Percentiles rank a stretch among this genome's conserved stretches.
phyloP scores from a whole-genome alignment of 2,797 vertebrate species.

The Pangasius sanitwongsei region DNA sequence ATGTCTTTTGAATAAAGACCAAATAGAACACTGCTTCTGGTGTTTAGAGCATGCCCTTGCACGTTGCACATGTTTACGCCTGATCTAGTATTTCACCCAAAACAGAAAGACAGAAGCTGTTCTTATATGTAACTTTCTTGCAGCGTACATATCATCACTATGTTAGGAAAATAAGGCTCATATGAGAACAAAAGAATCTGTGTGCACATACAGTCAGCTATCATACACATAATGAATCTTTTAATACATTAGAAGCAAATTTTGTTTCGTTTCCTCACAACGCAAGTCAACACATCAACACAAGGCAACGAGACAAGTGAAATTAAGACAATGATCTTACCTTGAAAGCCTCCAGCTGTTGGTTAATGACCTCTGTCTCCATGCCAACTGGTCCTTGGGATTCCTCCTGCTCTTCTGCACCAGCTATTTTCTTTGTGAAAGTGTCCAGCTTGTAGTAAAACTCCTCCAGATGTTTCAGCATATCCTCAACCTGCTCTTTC shows the following conservation, averaged over 20 bases:
- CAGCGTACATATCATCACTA: not conserved
- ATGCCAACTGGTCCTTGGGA: constrained; percentile 91
- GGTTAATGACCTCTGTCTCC: constrained; percentile 95
- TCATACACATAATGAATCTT: not conserved
- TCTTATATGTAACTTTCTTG: not conserved
- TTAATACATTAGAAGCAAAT: not conserved
- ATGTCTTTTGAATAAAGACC: not conserved
- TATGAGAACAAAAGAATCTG: not conserved
- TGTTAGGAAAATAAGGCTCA: not conserved
- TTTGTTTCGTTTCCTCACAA: not conserved
- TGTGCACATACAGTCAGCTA: not conserved
- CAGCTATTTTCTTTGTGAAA: constrained; percentile 75
- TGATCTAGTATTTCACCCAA: not conserved
- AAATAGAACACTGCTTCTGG: not conserved
- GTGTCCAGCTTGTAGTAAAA: constrained; percentile 81
- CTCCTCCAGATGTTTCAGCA: constrained; percentile 80
- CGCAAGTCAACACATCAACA: not conserved
- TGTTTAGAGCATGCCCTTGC: not conserved
- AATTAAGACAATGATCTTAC: constrained; percentile 70
- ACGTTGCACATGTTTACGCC: not conserved
- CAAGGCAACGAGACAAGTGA: not conserved
- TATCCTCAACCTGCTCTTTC: constrained; percentile 81
- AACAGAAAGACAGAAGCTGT: constrained; percentile 1
- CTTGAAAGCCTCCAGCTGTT: constrained; percentile 92
- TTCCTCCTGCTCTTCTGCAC: constrained; percentile 84